phyloP scores from a whole-genome alignment of 2,888 invertebrate genomes.

The Pherbina coryleti region DNA sequence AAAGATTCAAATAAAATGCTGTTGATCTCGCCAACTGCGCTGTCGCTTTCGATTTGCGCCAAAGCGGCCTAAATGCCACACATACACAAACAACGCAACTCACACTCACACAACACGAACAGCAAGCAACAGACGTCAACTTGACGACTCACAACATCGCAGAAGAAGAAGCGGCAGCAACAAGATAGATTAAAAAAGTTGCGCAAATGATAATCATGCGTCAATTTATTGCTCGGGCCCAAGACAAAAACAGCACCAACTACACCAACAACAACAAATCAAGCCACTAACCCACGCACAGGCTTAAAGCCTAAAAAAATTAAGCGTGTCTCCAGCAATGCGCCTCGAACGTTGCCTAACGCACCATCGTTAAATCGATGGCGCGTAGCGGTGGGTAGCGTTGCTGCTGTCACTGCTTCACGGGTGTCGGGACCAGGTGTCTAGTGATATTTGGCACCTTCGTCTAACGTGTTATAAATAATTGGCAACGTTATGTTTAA shows the following conservation, averaged over 20 bases:
- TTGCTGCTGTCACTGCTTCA: background rate
- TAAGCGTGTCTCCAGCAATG: background rate
- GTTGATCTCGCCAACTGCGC: background rate
- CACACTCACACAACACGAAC: background rate
- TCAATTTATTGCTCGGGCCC: background rate
- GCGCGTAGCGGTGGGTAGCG: background rate
- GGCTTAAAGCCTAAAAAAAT: background rate
- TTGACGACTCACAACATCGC: background rate
- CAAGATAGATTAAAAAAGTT: background rate
- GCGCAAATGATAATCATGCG: slow-evolving; percentile 17
- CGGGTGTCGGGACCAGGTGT: slow-evolving; percentile 15
- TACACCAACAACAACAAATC: background rate
- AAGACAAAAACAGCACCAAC: background rate
- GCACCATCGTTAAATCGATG: too few species aligned
- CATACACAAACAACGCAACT: background rate
- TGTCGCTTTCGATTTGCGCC: slow-evolving; percentile 1
- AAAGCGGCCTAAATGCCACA: background rate
- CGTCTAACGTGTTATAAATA: slow-evolving; percentile 28
- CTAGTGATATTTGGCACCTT: slow-evolving; percentile 23
- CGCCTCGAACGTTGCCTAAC: too few species aligned
- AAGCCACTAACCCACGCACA: background rate
- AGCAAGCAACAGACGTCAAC: background rate
- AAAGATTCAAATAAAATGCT: background rate
- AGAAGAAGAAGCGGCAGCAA: background rate
- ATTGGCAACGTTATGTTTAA: slow-evolving; percentile 11